Conservation (phyloP, 2,888 invertebrate species). For the Orthonychiurus folsomi region DNA sequence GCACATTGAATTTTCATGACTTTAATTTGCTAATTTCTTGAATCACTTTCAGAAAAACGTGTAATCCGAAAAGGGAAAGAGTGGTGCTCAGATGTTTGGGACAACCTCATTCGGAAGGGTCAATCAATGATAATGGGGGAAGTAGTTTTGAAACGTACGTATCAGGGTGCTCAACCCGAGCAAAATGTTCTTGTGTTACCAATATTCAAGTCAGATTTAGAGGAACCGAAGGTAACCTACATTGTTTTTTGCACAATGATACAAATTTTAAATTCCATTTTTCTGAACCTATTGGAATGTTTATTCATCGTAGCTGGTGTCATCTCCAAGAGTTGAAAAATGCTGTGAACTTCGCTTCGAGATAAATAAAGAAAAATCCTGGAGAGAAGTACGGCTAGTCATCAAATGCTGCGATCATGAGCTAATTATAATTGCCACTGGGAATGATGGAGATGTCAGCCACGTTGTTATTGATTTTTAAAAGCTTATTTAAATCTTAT, state of each 20-base stretch:
- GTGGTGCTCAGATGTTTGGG: constrained; percentile 40
- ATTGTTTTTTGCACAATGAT: not conserved
- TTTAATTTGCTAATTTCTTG: not conserved
- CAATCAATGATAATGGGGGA: constrained; percentile 37
- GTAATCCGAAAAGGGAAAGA: constrained; percentile 36
- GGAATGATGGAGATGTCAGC: constrained; percentile 30
- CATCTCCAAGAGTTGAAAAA: constrained; percentile 36
- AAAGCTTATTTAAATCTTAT: too few species aligned
- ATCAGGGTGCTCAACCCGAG: constrained; percentile 40
- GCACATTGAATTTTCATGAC: not conserved
- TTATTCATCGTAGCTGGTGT: constrained; percentile 30
- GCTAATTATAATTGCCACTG: constrained; percentile 31
- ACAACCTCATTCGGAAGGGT: constrained; percentile 32
- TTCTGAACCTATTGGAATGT: constrained; percentile 6
- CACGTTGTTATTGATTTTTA: constrained; percentile 37
- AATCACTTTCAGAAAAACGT: constrained; percentile 30
- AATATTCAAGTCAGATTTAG: constrained; percentile 28
- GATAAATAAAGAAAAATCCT: constrained; percentile 32
- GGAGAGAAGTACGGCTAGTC: constrained; percentile 38
- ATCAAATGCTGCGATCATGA: constrained; percentile 35
- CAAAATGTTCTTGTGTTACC: constrained; percentile 37
- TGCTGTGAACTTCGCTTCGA: constrained; percentile 39
- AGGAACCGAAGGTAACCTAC: constrained; percentile 33
- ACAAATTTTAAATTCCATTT: not conserved
- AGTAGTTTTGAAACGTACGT: constrained; percentile 34